Base-by-base conservation (phyloP, 2,888 invertebrate genomes). In the Heterodera filipjevi region DNA sequence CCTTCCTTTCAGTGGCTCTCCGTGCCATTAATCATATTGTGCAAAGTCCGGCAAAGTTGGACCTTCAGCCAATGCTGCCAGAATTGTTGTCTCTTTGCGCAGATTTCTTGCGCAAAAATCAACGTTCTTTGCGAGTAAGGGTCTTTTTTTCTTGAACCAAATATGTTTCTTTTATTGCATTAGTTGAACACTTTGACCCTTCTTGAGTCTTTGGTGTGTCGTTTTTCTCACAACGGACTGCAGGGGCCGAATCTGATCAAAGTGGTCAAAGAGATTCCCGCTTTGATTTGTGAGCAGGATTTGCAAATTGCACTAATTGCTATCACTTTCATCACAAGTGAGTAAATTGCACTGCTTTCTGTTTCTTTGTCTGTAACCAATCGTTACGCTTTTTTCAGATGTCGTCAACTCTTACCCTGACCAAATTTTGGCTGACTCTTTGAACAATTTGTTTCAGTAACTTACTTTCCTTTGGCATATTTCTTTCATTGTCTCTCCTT, bases 81-180 rank as follows among this genome's bases (percentile, higher is more conserved):
- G 95, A 96, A 85, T 94, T 94, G 0, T 93, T 99, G 84, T 95
- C 95, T 2, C 94, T 96, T 78, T 91, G 98, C 77, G 95, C 96
- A 46, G 94, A 95, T 2, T 98, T 98, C 90, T 91, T 99, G 84
- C 92, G 97, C 76, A 99, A 99, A 91, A 98, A 98, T 91, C 96
- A 98, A 90, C 92, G 98, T 82, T 95, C 96, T 19, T 91, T 99
- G 79, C 96, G 97, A 90, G 84, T 85, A 16, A 66, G 30, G 22
- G 44, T 19, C 78, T 22, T 2, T 5, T 70, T 66, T 59, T 76
- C 12, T 19, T 33, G 33, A 39, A 39, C 22, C 79, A 33, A 66
- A 44, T 33, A 32, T 66, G 22, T 68, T 46, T n/a, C 14, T 66
- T 53, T 73, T 66, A 59, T 77, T 16, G 19, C 39, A 44, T 82